Base-by-base conservation (phyloP, 2,888 invertebrate genomes). In the Caenorhabditis virilis region DNA sequence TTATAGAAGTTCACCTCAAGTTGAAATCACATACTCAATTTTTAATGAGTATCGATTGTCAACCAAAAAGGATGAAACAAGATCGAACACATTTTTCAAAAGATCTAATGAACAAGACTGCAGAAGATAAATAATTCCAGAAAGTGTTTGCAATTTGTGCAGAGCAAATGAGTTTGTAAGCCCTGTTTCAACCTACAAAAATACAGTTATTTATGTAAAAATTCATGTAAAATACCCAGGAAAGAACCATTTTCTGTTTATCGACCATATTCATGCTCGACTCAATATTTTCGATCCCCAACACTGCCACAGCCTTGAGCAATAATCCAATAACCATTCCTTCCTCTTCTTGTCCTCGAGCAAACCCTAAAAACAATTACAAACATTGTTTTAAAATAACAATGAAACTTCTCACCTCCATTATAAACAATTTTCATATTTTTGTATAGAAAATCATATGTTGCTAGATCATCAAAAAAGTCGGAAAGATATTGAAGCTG, bases 391-490 rank as follows among this genome's bases (percentile, higher is more conserved):
- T 30, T 9, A 16, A 38, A 27, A 30, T n/a, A 6, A 4, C 16
- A 30, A 6, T 11, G 27, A 47, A 22, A 0, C 2, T 23, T 22
- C 47, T 26, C 2, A 60, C 56, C 60, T 26, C 61, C 52, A 20
- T 50, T 42, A 49, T 59, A 54, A 9, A 68, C 53, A 20, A 67
- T 67, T 20, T 46, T 56, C 53, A 78, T 61, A 11, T 75, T 62
- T 1, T 46, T 45, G 41, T 74, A 77, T 0, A 77, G 65, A n/a
- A 70, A 61, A 7, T 58, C 60, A 58, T 79, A 80, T 2, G 70
- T 66, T 0, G 64, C 45, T 2, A 60, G 42, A 41, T 81, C 82
- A 50, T 80, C 74, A 55, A 82, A 79, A 22, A 82, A 65, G 53
- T 81, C 81, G 1, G 80, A 80, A 1, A 78, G 58, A 36, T 72